Evolutionary conservation across 1,140 invertebrate genomes (phyloP).

Genomic region (Muscidifurax raptorellus): DNA sequence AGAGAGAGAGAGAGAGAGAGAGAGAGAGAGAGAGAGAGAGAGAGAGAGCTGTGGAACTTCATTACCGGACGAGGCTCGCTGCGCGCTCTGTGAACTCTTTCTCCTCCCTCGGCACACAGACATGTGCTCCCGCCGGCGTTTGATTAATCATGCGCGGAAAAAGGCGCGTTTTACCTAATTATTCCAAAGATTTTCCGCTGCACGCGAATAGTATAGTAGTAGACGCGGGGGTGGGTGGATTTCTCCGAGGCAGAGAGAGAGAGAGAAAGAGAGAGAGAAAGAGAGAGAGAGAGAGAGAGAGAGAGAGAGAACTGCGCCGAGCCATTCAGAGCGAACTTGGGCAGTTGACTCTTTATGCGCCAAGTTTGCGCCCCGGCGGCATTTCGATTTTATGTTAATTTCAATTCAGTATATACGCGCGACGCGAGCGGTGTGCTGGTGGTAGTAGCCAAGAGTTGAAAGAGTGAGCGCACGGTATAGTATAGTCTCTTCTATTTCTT

Average conservation of each 20-base stretch:
- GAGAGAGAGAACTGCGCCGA: conserved; percentile 63
- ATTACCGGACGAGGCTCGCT: conserved; percentile 12
- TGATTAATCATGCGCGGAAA: not conserved
- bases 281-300: too few relatives aligned
- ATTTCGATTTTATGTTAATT: conserved; percentile 75
- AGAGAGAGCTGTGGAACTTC: not conserved
- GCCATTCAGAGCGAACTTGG: conserved; percentile 71
- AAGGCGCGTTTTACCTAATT: not conserved
- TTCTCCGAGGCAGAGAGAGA: not conserved
- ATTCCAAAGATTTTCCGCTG: not conserved
- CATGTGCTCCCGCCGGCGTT: not conserved
- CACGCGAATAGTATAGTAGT: not conserved
- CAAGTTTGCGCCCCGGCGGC: conserved; percentile 67
- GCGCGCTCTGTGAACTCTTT: not conserved
- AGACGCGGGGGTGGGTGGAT: not conserved
- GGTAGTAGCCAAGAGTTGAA: conserved; percentile 58
- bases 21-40: not conserved
- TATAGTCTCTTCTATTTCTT: conserved; percentile 42
- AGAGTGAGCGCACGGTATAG: conserved; percentile 61
- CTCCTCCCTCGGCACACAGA: not conserved
- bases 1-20: not conserved
- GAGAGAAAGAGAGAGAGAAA: too few relatives aligned
- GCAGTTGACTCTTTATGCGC: conserved; percentile 74
- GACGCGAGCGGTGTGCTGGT: conserved; percentile 55
- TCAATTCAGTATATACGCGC: conserved; percentile 68